phyloP scores from a whole-genome alignment of 2,888 invertebrate genomes.

The Drosophila mayaguana region DNA sequence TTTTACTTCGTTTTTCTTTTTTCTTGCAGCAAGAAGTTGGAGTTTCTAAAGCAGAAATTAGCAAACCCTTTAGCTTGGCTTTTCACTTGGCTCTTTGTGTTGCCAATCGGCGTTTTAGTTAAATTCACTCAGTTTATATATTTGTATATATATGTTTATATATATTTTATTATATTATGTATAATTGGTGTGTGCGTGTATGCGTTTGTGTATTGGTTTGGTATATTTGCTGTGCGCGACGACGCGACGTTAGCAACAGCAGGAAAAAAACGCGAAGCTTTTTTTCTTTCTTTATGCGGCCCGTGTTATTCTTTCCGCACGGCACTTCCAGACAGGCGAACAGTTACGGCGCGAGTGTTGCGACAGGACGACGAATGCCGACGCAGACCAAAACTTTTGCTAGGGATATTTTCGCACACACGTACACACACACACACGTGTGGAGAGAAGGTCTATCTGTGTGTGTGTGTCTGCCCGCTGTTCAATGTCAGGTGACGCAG shows the following conservation, averaged over 20 bases:
- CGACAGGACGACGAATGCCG: conserved; percentile 66
- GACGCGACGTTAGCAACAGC: conserved; percentile 70
- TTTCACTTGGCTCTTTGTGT: conserved; percentile 6
- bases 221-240: conserved; percentile 53
- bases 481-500: conserved; percentile 83
- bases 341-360: conserved; percentile 74
- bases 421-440: conserved; percentile 35
- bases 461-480: conserved; percentile 56
- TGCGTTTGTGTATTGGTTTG: conserved; percentile 13
- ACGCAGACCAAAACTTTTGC: conserved; percentile 59
- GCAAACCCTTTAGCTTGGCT: conserved; percentile 31
- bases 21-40: conserved; percentile 20
- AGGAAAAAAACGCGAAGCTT: conserved; percentile 49
- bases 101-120: conserved; percentile 31
- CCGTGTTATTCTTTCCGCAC: conserved; percentile 59
- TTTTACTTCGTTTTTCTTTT: conserved; percentile 5
- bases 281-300: conserved; percentile 29
- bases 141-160: background rate
- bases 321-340: conserved; percentile 77
- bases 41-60: conserved; percentile 14
- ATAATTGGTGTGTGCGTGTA: conserved; percentile 46
- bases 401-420: conserved; percentile 60
- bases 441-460: conserved; percentile 21
- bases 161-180: conserved; percentile 36
- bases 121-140: conserved; percentile 33